Base-by-base conservation (phyloP, 2,888 invertebrate genomes). In the Phaedon cochleariae region DNA sequence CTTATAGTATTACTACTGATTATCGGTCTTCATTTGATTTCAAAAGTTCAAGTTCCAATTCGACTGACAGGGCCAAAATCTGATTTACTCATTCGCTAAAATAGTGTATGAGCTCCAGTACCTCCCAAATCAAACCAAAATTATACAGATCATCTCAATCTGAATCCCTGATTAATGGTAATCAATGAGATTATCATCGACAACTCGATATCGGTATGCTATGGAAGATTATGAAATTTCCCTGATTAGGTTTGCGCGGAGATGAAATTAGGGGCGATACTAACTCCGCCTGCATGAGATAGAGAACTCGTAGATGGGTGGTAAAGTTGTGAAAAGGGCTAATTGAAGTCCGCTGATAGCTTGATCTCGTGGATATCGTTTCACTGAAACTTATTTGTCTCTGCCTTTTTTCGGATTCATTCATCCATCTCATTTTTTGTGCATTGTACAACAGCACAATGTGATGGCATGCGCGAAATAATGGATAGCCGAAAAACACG, bases 181-280 rank as follows among this genome's bases (percentile, higher is more conserved):
- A 18, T 37, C 41, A 37, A 54, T 37, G 18, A 3, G 29, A 37
- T 54, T 54, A 54, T 54, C 41, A 41, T 41, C 54, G 15, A 54
- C 37, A 37, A 54, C 37, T 20, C 37, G 22, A 54, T 54, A 54
- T 63, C 65, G 67, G 65, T 37, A 61, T 59, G 64, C 57, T 48
- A 22, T 45, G 52, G 54, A 52, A 59, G 59, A 69, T 69, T 69
- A 67, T 67, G 62, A 63, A 67, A 69, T 69, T 67, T 69, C 62
- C 64, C 57, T 62, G 69, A 69, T 69, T 69, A 61, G 45, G 67
- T 67, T 69, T 63, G 62, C 26, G 59, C 45, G 34, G 37, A 51
- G 58, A 62, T 57, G 66, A 64, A 62, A 60, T 69, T 69, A 64
- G 58, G 62, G 67, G 51, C 31, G 20, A 31, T 53, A 29, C 31